Conservation (phyloP, 2,888 invertebrate species). For the Thysanoteuthis rhombus region DNA sequence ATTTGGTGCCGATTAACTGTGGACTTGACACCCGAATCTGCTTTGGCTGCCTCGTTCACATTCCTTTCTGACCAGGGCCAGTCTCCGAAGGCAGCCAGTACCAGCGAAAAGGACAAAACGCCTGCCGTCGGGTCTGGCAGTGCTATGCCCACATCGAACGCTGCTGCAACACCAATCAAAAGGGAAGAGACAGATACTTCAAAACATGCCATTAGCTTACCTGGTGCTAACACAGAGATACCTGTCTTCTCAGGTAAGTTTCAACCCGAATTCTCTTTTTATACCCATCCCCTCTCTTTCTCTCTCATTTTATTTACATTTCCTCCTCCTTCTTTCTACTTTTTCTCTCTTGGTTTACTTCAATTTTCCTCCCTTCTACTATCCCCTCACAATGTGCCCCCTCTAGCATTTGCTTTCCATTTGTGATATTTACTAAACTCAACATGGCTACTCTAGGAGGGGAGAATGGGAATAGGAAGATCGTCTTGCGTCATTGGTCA, state of each 20-base stretch:
- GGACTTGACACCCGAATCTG: slow-evolving; percentile 53
- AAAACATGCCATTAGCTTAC: slow-evolving; percentile 21
- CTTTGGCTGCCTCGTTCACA: slow-evolving; percentile 56
- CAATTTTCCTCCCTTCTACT: too few species aligned
- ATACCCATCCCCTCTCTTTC: too few species aligned
- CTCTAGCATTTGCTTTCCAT: too few species aligned
- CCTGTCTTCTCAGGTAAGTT: slow-evolving; percentile 26
- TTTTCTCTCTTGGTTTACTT: too few species aligned
- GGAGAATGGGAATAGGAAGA: too few species aligned
- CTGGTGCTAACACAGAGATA: slow-evolving; percentile 27
- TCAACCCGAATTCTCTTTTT: neutral
- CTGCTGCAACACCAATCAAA: neutral
- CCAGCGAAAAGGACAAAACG: slow-evolving; percentile 1
- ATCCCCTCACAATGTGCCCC: too few species aligned
- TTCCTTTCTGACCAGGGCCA: slow-evolving; percentile 38
- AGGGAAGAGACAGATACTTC: slow-evolving; percentile 20
- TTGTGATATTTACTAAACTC: too few species aligned
- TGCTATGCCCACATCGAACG: neutral
- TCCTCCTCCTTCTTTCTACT: neutral
- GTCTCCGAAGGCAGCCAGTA: neutral
- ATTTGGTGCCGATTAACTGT: slow-evolving; percentile 60
- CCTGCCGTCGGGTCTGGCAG: neutral
- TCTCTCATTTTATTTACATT: neutral
- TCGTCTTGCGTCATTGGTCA: too few species aligned
- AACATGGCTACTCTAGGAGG: too few species aligned